Conservation (phyloP, 92 coral and sea anemone genomes). For the Epizoanthus illoricatus region DNA sequence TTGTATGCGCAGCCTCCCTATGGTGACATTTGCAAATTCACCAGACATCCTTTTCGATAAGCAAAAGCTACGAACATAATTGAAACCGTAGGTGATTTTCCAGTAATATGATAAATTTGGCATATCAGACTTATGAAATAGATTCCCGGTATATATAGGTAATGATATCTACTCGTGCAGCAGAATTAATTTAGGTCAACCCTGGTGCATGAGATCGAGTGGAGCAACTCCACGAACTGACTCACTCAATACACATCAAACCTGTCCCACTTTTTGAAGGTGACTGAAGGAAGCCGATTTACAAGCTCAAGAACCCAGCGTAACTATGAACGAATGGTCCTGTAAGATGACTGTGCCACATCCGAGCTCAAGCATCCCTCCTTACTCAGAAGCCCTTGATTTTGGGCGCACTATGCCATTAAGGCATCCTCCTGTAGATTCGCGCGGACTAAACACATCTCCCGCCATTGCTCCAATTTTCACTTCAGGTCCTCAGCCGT, state of each 20-base stretch:
- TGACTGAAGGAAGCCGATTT: background rate
- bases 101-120: slow-evolving; percentile 52
- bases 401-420: slow-evolving; percentile 90
- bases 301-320: background rate
- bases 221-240: background rate
- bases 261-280: background rate
- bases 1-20: slow-evolving; percentile 57
- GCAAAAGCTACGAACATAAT: slow-evolving; percentile 53
- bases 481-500: slow-evolving; percentile 39
- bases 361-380: slow-evolving; percentile 37
- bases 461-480: slow-evolving; percentile 33
- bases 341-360: slow-evolving; percentile 62
- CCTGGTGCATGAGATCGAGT: slow-evolving; percentile 27
- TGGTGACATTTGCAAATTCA: slow-evolving; percentile 77
- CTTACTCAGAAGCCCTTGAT: slow-evolving; percentile 52
- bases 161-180: slow-evolving; percentile 19
- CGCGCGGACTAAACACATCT: slow-evolving; percentile 27
- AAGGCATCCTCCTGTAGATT: slow-evolving; percentile 83
- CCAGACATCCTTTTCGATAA: slow-evolving; percentile 72
- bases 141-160: slow-evolving; percentile 27
- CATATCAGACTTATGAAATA: slow-evolving; percentile 42
- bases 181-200: slow-evolving; percentile 14
- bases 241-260: background rate
- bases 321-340: slow-evolving; percentile 73
- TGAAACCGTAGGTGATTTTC: slow-evolving; percentile 67